Evolutionary conservation across 2,888 invertebrate species (phyloP).

Genomic region (Acleris sparsana): DNA sequence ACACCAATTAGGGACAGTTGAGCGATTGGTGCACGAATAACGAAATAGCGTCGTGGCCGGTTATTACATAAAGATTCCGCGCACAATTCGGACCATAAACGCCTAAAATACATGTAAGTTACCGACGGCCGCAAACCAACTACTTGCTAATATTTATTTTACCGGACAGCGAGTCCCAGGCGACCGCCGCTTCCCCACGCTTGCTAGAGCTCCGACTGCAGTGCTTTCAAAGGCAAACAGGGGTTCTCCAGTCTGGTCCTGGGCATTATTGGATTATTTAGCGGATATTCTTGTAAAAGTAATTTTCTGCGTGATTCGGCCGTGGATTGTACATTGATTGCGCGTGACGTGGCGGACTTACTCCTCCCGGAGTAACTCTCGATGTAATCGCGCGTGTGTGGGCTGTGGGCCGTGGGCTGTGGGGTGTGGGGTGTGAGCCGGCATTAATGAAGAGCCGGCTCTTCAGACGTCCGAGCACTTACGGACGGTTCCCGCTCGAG

Average conservation of each 20-base stretch:
- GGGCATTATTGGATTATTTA: slow-evolving; percentile 24
- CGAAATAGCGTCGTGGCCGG: too few species aligned
- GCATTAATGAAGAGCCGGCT: too few species aligned
- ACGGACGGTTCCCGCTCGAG: not conserved
- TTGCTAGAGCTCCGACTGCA: not conserved
- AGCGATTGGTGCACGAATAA: too few species aligned
- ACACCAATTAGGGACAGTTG: too few species aligned
- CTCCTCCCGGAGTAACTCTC: too few species aligned
- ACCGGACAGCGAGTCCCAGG: slow-evolving; percentile 2
- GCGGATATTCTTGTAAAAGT: slow-evolving; percentile 19
- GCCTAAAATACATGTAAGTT: slow-evolving; percentile 11
- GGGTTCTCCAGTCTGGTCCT: not conserved
- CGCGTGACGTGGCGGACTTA: slow-evolving; percentile 11
- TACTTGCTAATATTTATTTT: slow-evolving; percentile 1
- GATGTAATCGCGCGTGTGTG: too few species aligned
- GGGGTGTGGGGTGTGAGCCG: too few species aligned
- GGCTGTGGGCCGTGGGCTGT: too few species aligned
- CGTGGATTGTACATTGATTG: slow-evolving; percentile 26
- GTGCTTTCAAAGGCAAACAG: not conserved
- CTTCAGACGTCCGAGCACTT: too few species aligned
- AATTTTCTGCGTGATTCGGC: slow-evolving; percentile 31
- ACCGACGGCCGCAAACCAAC: slow-evolving; percentile 22
- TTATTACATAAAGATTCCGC: too few species aligned
- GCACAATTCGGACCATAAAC: too few species aligned
- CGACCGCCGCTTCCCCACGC: not conserved